Evolutionary conservation across 37 sponge, comb jelly and placozoan genomes (phyloP).

Genomic region (Spongilla lacustris): DNA sequence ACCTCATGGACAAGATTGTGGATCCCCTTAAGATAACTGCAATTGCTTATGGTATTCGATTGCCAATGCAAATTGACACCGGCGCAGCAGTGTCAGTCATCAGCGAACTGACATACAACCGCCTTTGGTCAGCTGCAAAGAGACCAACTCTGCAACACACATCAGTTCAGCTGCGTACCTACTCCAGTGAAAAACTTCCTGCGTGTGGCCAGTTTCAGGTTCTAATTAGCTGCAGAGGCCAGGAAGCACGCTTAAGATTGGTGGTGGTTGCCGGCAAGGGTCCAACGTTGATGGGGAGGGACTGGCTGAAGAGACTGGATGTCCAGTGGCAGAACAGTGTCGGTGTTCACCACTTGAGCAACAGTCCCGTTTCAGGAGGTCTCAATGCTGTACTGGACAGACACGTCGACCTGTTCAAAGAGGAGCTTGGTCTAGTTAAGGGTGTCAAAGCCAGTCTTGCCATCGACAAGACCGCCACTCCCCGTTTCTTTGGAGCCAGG

Average conservation of each 20-base stretch:
- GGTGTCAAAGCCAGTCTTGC: not conserved
- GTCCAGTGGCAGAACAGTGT: not conserved
- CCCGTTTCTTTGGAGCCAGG: not conserved
- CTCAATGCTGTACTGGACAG: not conserved
- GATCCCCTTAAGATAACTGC: constrained; percentile 12
- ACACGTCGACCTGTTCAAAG: not conserved
- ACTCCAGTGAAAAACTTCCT: constrained; percentile 34
- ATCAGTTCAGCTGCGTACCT: constrained; percentile 12
- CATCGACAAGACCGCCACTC: not conserved
- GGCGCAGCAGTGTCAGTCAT: constrained; percentile 52
- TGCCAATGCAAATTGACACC: constrained; percentile 55
- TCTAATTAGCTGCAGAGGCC: not conserved
- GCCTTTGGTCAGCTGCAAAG: not conserved
- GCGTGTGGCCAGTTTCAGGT: constrained; percentile 16
- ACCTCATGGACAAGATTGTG: not conserved
- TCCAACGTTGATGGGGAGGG: constrained; percentile 49
- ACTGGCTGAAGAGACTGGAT: constrained; percentile 23
- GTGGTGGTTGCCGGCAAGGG: constrained; percentile 31
- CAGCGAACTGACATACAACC: not conserved
- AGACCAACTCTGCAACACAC: not conserved
- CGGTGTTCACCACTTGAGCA: not conserved
- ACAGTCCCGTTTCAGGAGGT: not conserved
- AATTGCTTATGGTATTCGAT: not conserved
- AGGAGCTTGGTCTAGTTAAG: not conserved
- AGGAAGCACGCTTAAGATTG: not conserved